A percentile compares a stretch with the other conserved stretches of the same genome.
Conservation (phyloP, 1,140 invertebrate species). For the Drosophila ercepeae region DNA sequence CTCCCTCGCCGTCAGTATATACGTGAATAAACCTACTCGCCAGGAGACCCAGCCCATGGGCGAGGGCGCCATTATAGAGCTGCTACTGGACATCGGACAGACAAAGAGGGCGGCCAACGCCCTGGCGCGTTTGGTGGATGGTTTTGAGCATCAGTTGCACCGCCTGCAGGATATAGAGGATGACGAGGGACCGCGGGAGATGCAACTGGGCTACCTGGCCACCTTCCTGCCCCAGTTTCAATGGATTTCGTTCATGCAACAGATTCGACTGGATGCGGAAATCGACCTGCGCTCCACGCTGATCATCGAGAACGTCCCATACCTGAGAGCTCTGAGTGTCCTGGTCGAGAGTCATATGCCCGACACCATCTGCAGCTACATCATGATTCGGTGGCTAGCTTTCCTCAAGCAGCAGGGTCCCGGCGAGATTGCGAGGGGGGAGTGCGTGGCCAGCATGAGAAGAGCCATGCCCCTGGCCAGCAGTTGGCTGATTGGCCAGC, state of each 20-base stretch:
- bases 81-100: constrained; percentile 74
- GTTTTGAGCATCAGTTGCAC: constrained; percentile 67
- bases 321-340: constrained; percentile 58
- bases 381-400: constrained; percentile 69
- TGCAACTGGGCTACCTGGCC: constrained; percentile 69
- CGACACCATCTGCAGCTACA: constrained; percentile 71
- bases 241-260: constrained; percentile 61
- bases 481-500: constrained; percentile 67
- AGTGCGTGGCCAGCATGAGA: constrained; percentile 70
- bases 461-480: constrained; percentile 73
- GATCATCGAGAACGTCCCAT: constrained; percentile 73
- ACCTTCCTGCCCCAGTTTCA: constrained; percentile 67
- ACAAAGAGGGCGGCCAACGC: constrained; percentile 74
- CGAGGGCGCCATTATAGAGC: constrained; percentile 74
- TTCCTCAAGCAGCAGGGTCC: constrained; percentile 73
- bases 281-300: constrained; percentile 54
- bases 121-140: constrained; percentile 62
- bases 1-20: constrained; percentile 59
- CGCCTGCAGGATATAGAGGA: constrained; percentile 75
- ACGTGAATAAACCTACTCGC: constrained; percentile 70
- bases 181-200: constrained; percentile 71
- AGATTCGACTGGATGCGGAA: constrained; percentile 22
- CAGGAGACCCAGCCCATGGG: constrained; percentile 70
- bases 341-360: constrained; percentile 46
- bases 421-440: constrained; percentile 61